Evolutionary conservation across 2,888 invertebrate genomes (phyloP).

Genomic region (Drosophila anomelani): DNA sequence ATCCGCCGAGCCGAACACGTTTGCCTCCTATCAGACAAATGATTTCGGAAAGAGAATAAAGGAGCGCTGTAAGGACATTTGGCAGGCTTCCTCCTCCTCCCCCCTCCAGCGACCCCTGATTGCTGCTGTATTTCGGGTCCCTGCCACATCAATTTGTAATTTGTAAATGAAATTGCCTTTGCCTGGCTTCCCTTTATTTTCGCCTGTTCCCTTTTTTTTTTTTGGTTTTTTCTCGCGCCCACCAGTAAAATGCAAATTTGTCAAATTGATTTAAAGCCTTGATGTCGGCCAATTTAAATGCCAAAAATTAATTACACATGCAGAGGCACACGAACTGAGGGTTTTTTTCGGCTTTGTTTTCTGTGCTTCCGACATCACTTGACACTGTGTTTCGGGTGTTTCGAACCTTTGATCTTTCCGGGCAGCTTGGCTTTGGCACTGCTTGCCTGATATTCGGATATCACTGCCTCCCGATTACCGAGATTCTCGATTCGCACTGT

Average conservation of each 20-base stretch:
- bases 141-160: conserved; percentile 69
- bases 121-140: conserved; percentile 39
- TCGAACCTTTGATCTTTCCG: conserved; percentile 35
- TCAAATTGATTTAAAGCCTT: conserved; percentile 72
- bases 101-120: conserved; percentile 12
- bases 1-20: conserved; percentile 39
- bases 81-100: conserved; percentile 6
- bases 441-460: conserved; percentile 17
- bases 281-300: conserved; percentile 69
- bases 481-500: conserved; percentile 33
- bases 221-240: conserved; percentile 13
- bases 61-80: conserved; percentile 28
- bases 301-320: conserved; percentile 74
- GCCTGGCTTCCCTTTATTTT: conserved; percentile 38
- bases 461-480: conserved; percentile 23
- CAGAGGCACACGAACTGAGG: conserved; percentile 38
- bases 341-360: neutral
- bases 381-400: conserved; percentile 21
- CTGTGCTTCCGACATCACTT: conserved; percentile 17
- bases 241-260: conserved; percentile 64
- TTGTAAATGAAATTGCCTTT: conserved; percentile 74
- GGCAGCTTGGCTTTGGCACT: neutral
- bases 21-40: conserved; percentile 35
- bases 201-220: conserved; percentile 22
- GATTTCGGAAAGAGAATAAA: conserved; percentile 29